Evolutionary conservation across 2,797 vertebrate genomes (phyloP).

Genomic region (Siniperca undulata): DNA sequence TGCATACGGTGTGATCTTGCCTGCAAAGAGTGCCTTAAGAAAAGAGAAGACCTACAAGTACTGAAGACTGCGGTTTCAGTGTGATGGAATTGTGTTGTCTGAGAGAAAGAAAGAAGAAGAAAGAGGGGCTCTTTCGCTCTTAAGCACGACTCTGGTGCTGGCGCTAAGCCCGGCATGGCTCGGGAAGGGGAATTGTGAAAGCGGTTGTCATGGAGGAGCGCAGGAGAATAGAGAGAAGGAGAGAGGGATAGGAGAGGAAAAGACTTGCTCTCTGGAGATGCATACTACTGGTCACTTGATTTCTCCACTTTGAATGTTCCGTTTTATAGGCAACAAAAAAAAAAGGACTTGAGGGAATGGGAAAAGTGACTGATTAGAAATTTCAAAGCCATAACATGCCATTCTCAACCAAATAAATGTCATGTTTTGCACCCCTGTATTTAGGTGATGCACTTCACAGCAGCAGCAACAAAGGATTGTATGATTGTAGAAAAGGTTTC

Average conservation of each 20-base stretch:
- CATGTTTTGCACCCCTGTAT: not conserved
- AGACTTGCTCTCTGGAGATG: constrained; percentile 52
- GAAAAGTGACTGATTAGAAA: not conserved
- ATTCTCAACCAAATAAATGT: not conserved
- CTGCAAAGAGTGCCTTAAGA: constrained; percentile 21
- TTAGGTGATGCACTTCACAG: not conserved
- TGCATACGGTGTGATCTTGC: constrained; percentile 6
- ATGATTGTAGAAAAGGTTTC: not conserved
- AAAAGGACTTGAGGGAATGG: constrained; percentile 3
- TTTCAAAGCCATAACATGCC: not conserved
- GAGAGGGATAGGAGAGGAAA: constrained; percentile 49
- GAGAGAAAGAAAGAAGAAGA: constrained; percentile 38
- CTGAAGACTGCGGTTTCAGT: constrained; percentile 34
- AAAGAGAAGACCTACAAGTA: constrained; percentile 29
- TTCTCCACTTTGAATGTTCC: constrained; percentile 31
- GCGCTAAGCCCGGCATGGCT: constrained; percentile 63
- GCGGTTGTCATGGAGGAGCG: constrained; percentile 66
- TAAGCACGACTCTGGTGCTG: constrained; percentile 62
- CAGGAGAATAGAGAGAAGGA: constrained; percentile 39
- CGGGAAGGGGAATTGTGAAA: constrained; percentile 63
- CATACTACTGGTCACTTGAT: constrained; percentile 58
- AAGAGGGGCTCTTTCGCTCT: constrained; percentile 46
- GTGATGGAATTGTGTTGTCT: constrained; percentile 56
- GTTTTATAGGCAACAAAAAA: constrained; percentile 25
- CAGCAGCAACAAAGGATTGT: not conserved